Evolutionary conservation across 2,888 invertebrate genomes (phyloP).

Genomic region (Acanthosoma haemorrhoidale): DNA sequence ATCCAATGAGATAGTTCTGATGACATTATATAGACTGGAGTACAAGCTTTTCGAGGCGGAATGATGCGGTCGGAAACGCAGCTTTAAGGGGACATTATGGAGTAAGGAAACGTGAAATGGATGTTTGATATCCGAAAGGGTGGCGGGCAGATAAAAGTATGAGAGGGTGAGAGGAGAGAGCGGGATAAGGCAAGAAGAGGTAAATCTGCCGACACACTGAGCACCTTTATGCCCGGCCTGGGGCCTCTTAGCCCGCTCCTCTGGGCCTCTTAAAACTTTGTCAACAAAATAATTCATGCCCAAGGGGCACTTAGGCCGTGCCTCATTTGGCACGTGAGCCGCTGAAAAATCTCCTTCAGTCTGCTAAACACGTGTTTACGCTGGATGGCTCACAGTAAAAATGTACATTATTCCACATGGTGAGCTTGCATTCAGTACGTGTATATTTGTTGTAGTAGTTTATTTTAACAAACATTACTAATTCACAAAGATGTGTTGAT

Average conservation of each 20-base stretch:
- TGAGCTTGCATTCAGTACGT: no score
- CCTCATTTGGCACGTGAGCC: background rate
- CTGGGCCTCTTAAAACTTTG: conserved; percentile 22
- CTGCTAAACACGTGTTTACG: background rate
- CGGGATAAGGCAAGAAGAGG: background rate
- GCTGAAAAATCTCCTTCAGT: background rate
- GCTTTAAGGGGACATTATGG: background rate
- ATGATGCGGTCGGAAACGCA: background rate
- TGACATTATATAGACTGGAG: no score
- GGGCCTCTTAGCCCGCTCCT: background rate
- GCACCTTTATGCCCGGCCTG: background rate
- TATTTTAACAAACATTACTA: no score
- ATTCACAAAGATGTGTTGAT: no score
- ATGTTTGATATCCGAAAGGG: background rate
- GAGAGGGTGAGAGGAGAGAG: background rate
- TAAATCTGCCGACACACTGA: conserved; percentile 2
- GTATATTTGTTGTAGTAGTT: no score
- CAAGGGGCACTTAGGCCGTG: background rate
- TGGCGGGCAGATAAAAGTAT: background rate
- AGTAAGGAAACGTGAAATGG: background rate
- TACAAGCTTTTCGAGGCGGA: no score
- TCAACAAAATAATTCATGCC: conserved; percentile 26
- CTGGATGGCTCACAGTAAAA: background rate
- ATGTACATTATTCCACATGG: background rate
- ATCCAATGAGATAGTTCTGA: no score